A percentile compares a stretch with the other conserved stretches of the same genome.
Conservation (phyloP, 2,888 invertebrate species). For the Gymnosoma rotundatum region DNA sequence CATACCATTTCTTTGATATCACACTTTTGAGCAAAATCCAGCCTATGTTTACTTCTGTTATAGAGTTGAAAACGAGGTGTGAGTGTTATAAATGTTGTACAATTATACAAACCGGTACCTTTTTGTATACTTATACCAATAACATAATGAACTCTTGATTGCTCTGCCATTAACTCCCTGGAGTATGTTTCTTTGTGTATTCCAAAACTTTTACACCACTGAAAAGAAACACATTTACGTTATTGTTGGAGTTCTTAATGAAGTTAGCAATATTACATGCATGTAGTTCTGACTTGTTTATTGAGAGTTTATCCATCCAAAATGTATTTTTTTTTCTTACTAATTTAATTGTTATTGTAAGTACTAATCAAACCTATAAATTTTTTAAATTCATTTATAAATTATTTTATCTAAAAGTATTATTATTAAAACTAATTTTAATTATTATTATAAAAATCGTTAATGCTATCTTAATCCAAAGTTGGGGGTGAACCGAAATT, state of each 20-base stretch:
- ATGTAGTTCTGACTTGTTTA: no score
- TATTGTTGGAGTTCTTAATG: not conserved
- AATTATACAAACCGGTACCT: constrained; percentile 94
- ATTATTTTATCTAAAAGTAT: no score
- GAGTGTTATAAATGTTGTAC: constrained; percentile 95
- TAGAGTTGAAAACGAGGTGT: constrained; percentile 96
- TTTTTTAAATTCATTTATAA: no score
- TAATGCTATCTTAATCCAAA: no score
- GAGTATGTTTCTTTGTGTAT: constrained; percentile 91
- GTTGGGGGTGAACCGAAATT: no score
- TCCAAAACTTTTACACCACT: constrained; percentile 95
- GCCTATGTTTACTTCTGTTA: constrained; percentile 90
- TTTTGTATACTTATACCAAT: constrained; percentile 95
- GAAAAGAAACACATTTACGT: constrained; percentile 65
- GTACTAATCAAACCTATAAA: no score
- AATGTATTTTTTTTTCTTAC: no score
- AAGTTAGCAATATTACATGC: no score
- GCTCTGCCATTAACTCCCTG: constrained; percentile 84
- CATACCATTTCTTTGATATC: constrained; percentile 88
- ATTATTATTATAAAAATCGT: no score
- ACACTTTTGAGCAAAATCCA: constrained; percentile 95
- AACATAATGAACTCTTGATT: constrained; percentile 83
- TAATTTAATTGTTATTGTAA: no score
- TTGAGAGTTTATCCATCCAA: no score
- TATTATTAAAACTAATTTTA: no score